Conservation (phyloP, 1,140 invertebrate species). For the Scaptomyza graminum region DNA sequence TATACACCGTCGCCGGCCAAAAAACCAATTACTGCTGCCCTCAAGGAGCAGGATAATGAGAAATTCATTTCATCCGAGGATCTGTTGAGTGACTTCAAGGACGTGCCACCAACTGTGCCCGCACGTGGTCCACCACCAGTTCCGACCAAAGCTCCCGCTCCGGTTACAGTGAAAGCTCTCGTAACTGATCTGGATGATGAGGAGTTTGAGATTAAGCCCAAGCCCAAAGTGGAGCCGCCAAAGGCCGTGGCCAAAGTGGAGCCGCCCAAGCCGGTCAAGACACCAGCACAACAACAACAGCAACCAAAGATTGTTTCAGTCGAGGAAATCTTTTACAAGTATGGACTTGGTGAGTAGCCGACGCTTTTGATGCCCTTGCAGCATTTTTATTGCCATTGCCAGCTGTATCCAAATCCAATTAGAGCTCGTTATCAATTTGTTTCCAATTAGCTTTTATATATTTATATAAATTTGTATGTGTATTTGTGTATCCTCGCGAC, state of each 20-base stretch:
- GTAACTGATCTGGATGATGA: constrained; percentile 78
- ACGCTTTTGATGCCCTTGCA: constrained; percentile 1
- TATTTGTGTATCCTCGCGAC: constrained; percentile 30
- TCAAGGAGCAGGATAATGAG: constrained; percentile 82
- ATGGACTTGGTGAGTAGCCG: constrained; percentile 75
- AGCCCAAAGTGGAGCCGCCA: constrained; percentile 46
- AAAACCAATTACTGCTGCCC: constrained; percentile 76
- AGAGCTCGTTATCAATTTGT: constrained; percentile 40
- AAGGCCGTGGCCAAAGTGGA: constrained; percentile 28
- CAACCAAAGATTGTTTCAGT: constrained; percentile 81
- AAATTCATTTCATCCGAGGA: constrained; percentile 83
- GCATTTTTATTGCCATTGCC: constrained; percentile 1
- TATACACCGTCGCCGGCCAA: constrained; percentile 75
- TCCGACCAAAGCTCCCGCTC: constrained; percentile 20
- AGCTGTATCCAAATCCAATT: constrained; percentile 9
- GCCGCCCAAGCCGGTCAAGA: constrained; percentile 23
- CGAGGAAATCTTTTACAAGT: constrained; percentile 82
- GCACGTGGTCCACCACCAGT: constrained; percentile 1
- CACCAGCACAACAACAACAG: constrained; percentile 31
- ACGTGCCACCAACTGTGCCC: constrained; percentile 34
- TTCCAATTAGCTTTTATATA: constrained; percentile 52
- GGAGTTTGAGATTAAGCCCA: constrained; percentile 44
- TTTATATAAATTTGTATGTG: neutral
- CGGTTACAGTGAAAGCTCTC: constrained; percentile 43
- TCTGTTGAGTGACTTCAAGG: constrained; percentile 76